Conservation (phyloP, 2,888 invertebrate species). For the Plemyria rubiginata region DNA sequence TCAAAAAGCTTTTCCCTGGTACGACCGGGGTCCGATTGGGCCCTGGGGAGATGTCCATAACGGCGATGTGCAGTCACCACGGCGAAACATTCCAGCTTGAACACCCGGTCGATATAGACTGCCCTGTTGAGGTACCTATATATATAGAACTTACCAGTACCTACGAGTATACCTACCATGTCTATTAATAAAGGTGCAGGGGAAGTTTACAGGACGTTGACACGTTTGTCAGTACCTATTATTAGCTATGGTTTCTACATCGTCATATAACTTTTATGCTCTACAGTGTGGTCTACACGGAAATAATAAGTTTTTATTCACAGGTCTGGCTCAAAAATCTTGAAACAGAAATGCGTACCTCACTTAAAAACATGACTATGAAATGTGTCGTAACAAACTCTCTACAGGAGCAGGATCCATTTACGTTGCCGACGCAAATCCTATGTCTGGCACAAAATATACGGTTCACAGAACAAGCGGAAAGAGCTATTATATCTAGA, state of each 20-base stretch:
- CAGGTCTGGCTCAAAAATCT: conserved; percentile 92
- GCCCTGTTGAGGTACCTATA: conserved; percentile 89
- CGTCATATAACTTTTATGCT: background rate
- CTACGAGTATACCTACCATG: background rate
- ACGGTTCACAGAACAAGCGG: conserved; percentile 93
- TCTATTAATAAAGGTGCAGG: conserved; percentile 26
- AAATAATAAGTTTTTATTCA: background rate
- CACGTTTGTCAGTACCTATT: conserved; percentile 22
- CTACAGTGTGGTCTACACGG: background rate
- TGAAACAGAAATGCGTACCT: conserved; percentile 90
- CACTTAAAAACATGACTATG: conserved; percentile 88
- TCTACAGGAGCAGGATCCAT: conserved; percentile 77
- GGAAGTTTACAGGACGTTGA: conserved; percentile 16
- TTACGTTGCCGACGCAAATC: conserved; percentile 89
- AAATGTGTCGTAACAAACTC: conserved; percentile 79
- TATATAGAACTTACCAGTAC: conserved; percentile 26
- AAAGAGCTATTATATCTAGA: conserved; percentile 90
- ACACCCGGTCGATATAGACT: conserved; percentile 88
- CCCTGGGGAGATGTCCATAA: conserved; percentile 79
- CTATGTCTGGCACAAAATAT: conserved; percentile 94
- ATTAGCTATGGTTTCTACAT: conserved; percentile 9
- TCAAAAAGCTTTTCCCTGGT: conserved; percentile 98
- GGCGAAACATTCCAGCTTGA: conserved; percentile 90
- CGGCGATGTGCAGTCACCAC: conserved; percentile 90
- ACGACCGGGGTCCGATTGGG: conserved; percentile 91